phyloP scores from a whole-genome alignment of 2,113 vertebrate species.

The Nothocercus julius region DNA sequence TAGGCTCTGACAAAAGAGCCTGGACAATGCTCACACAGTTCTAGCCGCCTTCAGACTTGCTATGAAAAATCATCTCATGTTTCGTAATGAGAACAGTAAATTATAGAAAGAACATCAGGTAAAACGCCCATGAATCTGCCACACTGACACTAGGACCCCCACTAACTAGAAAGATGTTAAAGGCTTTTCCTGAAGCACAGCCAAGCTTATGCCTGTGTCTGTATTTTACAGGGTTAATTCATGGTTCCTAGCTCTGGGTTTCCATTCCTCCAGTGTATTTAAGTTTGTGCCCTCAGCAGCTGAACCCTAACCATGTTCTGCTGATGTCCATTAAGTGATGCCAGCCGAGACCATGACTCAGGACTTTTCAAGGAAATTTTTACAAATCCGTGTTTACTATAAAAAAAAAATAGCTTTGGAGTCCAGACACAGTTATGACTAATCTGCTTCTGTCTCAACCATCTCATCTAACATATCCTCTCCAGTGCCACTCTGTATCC shows the following conservation, averaged over 20 bases:
- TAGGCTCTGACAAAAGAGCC: conserved; percentile 1
- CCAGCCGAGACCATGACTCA: background rate
- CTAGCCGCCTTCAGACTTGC: background rate
- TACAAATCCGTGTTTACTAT: background rate
- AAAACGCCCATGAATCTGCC: conserved; percentile 33
- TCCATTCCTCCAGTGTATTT: conserved; percentile 19
- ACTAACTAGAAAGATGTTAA: conserved; percentile 39
- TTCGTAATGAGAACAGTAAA: conserved; percentile 55
- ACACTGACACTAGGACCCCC: fast-evolving
- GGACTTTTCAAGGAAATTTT: background rate
- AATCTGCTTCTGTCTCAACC: background rate
- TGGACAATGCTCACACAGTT: conserved; percentile 8
- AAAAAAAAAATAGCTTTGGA: background rate
- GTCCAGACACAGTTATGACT: background rate
- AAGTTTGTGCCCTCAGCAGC: fast-evolving
- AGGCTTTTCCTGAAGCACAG: background rate
- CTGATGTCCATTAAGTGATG: background rate
- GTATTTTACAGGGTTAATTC: background rate
- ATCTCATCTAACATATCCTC: background rate
- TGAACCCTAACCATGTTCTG: background rate
- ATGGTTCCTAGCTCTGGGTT: background rate
- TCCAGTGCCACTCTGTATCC: background rate
- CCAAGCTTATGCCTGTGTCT: background rate
- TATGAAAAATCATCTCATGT: conserved; percentile 3
- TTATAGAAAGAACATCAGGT: background rate